Conservation (phyloP, 2,888 invertebrate species). For the Apeira syringaria region DNA sequence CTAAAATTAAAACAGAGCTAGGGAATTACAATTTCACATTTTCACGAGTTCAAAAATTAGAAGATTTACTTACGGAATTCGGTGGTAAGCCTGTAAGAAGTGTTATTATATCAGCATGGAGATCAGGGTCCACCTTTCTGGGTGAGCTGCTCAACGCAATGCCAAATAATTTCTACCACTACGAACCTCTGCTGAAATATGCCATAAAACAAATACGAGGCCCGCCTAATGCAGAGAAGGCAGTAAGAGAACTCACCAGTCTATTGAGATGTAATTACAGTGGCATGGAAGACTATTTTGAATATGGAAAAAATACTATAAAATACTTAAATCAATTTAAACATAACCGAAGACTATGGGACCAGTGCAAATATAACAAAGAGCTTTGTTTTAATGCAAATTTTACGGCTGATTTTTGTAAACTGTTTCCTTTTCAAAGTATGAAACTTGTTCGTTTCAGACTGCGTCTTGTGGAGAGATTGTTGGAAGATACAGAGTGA, state of each 20-base stretch:
- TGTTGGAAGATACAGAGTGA: conserved; percentile 89
- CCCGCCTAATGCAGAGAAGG: conserved; percentile 86
- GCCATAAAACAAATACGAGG: conserved; percentile 92
- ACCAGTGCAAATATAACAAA: conserved; percentile 86
- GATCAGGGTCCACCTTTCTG: conserved; percentile 95
- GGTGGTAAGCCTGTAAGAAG: conserved; percentile 90
- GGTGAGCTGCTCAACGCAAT: conserved; percentile 93
- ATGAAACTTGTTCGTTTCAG: conserved; percentile 94
- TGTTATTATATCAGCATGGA: conserved; percentile 93
- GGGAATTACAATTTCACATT: conserved; percentile 59
- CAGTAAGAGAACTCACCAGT: conserved; percentile 86
- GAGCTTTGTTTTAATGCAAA: conserved; percentile 76
- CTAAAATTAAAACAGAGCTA: conserved; percentile 65
- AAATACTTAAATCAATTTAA: conserved; percentile 86
- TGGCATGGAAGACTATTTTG: conserved; percentile 89
- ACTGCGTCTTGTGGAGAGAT: conserved; percentile 87
- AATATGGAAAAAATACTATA: conserved; percentile 89
- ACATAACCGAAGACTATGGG: conserved; percentile 93
- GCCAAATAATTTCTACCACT: conserved; percentile 95
- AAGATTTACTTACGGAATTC: conserved; percentile 87
- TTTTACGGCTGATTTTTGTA: conserved; percentile 91
- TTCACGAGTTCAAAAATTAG: conserved; percentile 77
- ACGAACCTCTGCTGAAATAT: conserved; percentile 93
- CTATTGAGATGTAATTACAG: conserved; percentile 91
- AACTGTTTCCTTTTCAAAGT: conserved; percentile 93